Evolutionary conservation across 1,140 invertebrate genomes (phyloP).

Genomic region (Hermetia illucens): DNA sequence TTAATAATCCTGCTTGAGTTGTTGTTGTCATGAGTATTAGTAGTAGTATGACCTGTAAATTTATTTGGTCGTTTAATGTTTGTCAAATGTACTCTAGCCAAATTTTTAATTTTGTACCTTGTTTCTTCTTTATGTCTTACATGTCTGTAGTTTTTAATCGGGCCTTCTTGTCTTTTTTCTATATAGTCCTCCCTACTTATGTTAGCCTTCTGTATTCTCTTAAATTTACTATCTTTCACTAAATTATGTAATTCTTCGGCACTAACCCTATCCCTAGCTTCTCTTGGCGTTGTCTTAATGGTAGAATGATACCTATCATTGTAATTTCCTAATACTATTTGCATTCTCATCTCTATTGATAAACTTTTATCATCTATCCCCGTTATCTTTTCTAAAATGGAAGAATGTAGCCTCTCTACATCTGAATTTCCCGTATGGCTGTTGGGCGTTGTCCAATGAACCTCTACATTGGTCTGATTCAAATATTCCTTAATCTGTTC

Average conservation of each 20-base stretch:
- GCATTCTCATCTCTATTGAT: not conserved
- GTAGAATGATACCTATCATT: constrained; percentile 2
- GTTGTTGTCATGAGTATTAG: too few relatives aligned
- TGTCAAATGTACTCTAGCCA: constrained; percentile 1
- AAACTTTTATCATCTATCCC: not conserved
- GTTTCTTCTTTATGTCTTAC: constrained; percentile 4
- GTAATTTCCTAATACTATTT: constrained; percentile 1
- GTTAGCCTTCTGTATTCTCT: constrained; percentile 1
- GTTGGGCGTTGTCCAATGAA: too few relatives aligned
- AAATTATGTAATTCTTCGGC: not conserved
- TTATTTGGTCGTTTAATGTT: constrained; percentile 5
- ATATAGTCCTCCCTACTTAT: constrained; percentile 4
- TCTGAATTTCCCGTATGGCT: too few relatives aligned
- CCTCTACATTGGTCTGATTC: not conserved
- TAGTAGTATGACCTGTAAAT: too few relatives aligned
- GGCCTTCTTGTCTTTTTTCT: constrained; percentile 3
- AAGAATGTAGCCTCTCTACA: too few relatives aligned
- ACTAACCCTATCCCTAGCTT: not conserved
- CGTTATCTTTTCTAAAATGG: too few relatives aligned
- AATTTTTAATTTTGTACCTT: not conserved
- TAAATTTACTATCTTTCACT: not conserved
- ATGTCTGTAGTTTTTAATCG: constrained; percentile 2
- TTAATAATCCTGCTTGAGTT: too few relatives aligned
- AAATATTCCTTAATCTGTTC: not conserved
- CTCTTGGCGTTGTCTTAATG: constrained; percentile 1